Evolutionary conservation across 2,797 vertebrate genomes (phyloP), one percentile per base, ranked within the genome.

Genomic region (Eulemur albifrons): DNA sequence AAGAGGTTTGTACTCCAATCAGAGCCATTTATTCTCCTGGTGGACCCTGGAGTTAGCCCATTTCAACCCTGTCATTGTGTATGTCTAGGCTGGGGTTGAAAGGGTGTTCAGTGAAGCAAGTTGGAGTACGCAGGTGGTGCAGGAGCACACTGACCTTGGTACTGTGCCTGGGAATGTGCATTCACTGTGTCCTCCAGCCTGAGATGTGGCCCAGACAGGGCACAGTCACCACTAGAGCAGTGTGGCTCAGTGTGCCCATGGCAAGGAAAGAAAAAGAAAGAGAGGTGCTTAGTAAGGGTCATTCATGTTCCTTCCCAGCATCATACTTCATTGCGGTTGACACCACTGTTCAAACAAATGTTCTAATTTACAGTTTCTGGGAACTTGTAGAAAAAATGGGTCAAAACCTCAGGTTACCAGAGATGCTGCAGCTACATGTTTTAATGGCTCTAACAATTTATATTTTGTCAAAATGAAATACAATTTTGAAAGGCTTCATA

Each of bases 381-480:
- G 87, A 93, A 61, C 57, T 90, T 94, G 67, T 27, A 83, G 54
- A 61, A 95, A 57, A 95, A 94, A 92, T 81, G 17, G 30, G 77
- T 77, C 50, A 30, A 89, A 95, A 83, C 73, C 72, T 75, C 69
- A 89, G 85, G 57, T 84, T 93, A 93, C 76, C 87, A 86, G 52
- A 94, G 73, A 95, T 76, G 32, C 61, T 87, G 32, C 67, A 40
- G 61, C 88, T 94, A 69, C 8, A 21, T 90, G 67, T 94, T 94
- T 83, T 90, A 92, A 70, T 67, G 70, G 45, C 38, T 43, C 69
- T 88, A 52, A 83, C 96, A 91, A 81, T 70, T 88, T 95, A 72
- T 92, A 48, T 84, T 97, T 97, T 96, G 75, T 95, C 88, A 87
- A 94, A 97, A 91, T 50, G 50, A 97, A 97, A 86, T 87, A 75